phyloP scores from a whole-genome alignment of 1,140 invertebrate species.

The Drosophila arizonae region DNA sequence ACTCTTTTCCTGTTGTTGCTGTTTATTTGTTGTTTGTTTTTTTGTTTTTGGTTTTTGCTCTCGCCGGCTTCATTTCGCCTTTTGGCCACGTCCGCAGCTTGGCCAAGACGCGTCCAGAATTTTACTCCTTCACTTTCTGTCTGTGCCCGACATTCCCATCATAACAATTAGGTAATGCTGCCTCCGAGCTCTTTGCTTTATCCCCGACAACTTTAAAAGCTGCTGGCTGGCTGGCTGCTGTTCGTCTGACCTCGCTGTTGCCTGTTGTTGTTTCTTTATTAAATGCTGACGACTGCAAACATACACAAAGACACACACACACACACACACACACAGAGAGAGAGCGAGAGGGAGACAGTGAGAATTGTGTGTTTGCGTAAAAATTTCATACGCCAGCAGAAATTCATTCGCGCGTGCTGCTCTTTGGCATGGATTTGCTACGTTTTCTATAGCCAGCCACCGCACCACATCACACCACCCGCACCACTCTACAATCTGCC shows the following conservation, averaged over 20 bases:
- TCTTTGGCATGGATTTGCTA: slow-evolving; percentile 20
- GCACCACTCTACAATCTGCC: background rate
- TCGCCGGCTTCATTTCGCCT: slow-evolving; percentile 36
- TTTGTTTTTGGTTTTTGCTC: background rate
- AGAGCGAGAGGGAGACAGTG: background rate
- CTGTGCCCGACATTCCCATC: slow-evolving; percentile 35
- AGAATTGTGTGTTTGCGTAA: slow-evolving; percentile 51
- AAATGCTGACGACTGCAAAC: slow-evolving; percentile 61
- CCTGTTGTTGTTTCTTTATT: slow-evolving; percentile 41
- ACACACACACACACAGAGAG: slow-evolving; percentile 1
- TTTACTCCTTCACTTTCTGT: slow-evolving; percentile 19
- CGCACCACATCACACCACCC: background rate
- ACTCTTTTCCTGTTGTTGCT: background rate
- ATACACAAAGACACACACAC: slow-evolving; percentile 17
- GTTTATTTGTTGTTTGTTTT: no score
- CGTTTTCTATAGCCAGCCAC: background rate
- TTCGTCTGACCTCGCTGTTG: slow-evolving; percentile 23
- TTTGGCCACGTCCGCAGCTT: slow-evolving; percentile 25
- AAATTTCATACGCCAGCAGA: slow-evolving; percentile 73
- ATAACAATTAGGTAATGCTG: slow-evolving; percentile 47
- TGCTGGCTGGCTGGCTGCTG: slow-evolving; percentile 36
- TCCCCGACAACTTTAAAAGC: slow-evolving; percentile 27
- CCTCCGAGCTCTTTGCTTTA: background rate
- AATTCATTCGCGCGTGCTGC: slow-evolving; percentile 66
- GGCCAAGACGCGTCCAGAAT: slow-evolving; percentile 37